These are phyloP conservation scores for Scolopax mira DNA, from an alignment of 2,113 vertebrate species.

Conservation along the genomic window DNA sequence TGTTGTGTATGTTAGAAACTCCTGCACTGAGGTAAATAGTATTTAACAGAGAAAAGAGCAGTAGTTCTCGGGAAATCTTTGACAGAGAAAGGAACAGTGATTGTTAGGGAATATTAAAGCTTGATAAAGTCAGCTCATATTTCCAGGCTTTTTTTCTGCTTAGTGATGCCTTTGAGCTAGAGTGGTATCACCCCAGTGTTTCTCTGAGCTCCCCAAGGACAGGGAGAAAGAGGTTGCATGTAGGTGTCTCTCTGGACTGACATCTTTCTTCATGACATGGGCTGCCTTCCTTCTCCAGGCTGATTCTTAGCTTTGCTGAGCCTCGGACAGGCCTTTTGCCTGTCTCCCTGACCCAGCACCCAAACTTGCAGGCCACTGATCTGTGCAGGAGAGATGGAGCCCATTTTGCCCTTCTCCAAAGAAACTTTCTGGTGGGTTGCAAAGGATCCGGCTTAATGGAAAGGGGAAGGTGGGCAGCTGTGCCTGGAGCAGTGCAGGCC, in stretches of 20 bases:
- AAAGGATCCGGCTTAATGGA: not conserved
- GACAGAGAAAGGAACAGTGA: constrained; percentile 19
- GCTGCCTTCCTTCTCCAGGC: not conserved
- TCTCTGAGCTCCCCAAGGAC: not conserved
- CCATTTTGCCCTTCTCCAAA: accelerated
- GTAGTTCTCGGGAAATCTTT: constrained; percentile 24
- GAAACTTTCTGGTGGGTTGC: not conserved
- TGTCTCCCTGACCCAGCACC: not conserved
- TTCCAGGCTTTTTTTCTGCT: constrained; percentile 10
- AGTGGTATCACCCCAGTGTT: not conserved
- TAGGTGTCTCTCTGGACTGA: not conserved
- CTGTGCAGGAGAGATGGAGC: not conserved
- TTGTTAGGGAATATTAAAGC: constrained; percentile 58
- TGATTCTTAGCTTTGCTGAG: not conserved
- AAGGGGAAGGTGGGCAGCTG: not conserved
- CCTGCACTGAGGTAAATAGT: constrained; percentile 53
- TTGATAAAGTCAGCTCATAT: constrained; percentile 23
- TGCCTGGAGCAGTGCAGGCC: not conserved
- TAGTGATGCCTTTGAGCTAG: not conserved
- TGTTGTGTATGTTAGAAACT: constrained; percentile 58
- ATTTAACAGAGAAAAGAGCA: constrained; percentile 43
- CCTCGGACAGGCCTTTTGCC: not conserved
- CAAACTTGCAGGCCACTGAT: not conserved
- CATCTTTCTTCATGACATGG: not conserved
- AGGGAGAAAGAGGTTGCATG: not conserved